phyloP scores from a whole-genome alignment of 2,888 invertebrate species.

The Cremastinae sp. region DNA sequence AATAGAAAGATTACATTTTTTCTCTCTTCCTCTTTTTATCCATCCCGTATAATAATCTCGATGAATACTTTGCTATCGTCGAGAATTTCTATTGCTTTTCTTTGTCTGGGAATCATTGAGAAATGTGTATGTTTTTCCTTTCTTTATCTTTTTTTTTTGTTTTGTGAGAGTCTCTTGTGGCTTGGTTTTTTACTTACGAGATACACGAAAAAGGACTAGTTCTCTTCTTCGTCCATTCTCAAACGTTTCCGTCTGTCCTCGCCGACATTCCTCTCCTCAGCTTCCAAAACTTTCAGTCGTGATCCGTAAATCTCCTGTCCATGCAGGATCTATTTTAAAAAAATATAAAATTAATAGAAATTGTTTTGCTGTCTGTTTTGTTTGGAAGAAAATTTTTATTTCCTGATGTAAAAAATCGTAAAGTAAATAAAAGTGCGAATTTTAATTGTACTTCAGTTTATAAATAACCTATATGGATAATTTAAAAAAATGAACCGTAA shows the following conservation, averaged over 20 bases:
- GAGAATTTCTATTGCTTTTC: slow-evolving; percentile 31
- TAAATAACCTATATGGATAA: no score
- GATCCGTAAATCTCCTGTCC: slow-evolving; percentile 94
- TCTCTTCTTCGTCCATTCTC: slow-evolving; percentile 78
- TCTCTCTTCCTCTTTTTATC: slow-evolving; percentile 49
- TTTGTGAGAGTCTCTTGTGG: slow-evolving; percentile 56
- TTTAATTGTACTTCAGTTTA: no score
- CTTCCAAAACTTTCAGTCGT: slow-evolving; percentile 93
- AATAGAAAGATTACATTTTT: slow-evolving; percentile 77
- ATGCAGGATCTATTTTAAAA: slow-evolving; percentile 83
- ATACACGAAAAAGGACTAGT: slow-evolving; percentile 71
- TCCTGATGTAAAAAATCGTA: no score
- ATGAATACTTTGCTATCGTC: slow-evolving; percentile 66
- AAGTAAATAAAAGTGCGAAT: no score
- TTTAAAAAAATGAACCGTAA: no score
- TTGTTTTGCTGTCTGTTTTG: no score
- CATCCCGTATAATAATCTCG: slow-evolving; percentile 59
- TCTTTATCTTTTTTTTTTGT: slow-evolving; percentile 40
- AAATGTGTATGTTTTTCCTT: slow-evolving; percentile 40
- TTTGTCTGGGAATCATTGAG: slow-evolving; percentile 47
- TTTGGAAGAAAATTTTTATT: no score
- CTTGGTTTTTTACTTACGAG: slow-evolving; percentile 74
- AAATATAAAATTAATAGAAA: slow-evolving; percentile 46
- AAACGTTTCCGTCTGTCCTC: slow-evolving; percentile 78
- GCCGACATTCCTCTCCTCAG: slow-evolving; percentile 85